These are phyloP conservation scores for Epinotia demarniana DNA, from an alignment of 2,888 invertebrate species.

Conservation along the genomic window DNA sequence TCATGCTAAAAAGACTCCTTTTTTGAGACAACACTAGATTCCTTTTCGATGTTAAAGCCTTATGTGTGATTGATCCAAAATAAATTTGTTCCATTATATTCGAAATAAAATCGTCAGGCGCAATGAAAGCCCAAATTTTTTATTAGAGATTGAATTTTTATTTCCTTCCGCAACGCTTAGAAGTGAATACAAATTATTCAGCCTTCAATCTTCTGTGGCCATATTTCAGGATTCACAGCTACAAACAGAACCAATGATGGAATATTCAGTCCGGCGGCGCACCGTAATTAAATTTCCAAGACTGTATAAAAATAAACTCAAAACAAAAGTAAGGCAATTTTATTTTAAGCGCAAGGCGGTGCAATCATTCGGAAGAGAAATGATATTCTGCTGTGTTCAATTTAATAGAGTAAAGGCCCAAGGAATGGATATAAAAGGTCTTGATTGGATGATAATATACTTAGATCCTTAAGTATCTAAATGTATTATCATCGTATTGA, in stretches of 20 bases:
- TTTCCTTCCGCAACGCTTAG: not conserved
- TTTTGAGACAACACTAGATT: no score
- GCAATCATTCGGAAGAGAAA: not conserved
- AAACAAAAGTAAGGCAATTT: not conserved
- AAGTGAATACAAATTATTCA: conserved; percentile 4
- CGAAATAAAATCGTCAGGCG: no score
- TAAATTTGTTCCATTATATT: no score
- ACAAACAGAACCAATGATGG: not conserved
- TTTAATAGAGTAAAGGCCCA: not conserved
- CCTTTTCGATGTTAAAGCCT: no score
- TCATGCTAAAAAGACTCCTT: no score
- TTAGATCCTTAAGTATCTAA: no score
- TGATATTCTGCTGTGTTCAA: conserved; percentile 1
- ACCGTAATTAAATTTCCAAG: conserved; percentile 24
- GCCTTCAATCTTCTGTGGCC: not conserved
- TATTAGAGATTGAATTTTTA: not conserved
- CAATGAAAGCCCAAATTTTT: not conserved
- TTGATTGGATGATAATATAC: not conserved
- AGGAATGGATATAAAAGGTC: not conserved
- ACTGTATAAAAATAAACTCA: conserved; percentile 19
- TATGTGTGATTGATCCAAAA: no score
- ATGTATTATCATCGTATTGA: no score
- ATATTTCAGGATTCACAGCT: not conserved
- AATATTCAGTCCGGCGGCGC: not conserved
- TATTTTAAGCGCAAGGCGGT: not conserved